Base-by-base conservation (phyloP, 2,113 vertebrate genomes). In the Dunckerocampus dactyliophorus region DNA sequence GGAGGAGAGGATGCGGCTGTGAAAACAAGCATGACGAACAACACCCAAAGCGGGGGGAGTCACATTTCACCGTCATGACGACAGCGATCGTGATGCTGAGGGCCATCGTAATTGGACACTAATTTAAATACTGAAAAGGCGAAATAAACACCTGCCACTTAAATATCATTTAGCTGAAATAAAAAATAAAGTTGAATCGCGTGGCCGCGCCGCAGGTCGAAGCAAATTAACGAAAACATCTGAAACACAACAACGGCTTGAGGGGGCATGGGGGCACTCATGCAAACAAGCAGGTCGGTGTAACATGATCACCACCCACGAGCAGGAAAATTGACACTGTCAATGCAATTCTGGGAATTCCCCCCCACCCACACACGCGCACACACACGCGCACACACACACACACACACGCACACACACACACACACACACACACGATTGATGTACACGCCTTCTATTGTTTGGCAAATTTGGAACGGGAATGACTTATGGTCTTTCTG, bases 21-120 rank as follows among this genome's bases (percentile, higher is more conserved):
- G 81, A 85, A 88, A 90, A 89, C 79, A 89, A 88, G 82, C 72
- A 55, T 80, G 75, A 59, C 84, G 84, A 88, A 83, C 72, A 76
- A 84, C 17, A 20, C 31, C 28, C 17, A 84, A 65, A 82, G 70
- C 50, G 43, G 21, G 39, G 21, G 47, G 62, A 65, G 42, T 88
- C 63, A 8, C 59, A 80, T 89, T 88, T 82, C 80, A 0, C 42
- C 47, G 49, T 65, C 51, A 76, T 79, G 79, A 87, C 71, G 76
- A 82, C 73, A 71, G 63, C 43, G 49, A 68, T 62, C 47, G n/a
- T 64, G 69, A 72, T 43, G 65, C 63, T 59, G 65, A 75, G 69
- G 74, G 52, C 63, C 51, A 34, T 21, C 5, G 72, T 80, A 88
- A 88, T 42, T 19, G 54, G 78, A 85, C 61, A 63, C 65, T 15